Evolutionary conservation across 2,888 invertebrate genomes (phyloP), one percentile per base, ranked within the genome.

Genomic region (Plemyria rubiginata): DNA sequence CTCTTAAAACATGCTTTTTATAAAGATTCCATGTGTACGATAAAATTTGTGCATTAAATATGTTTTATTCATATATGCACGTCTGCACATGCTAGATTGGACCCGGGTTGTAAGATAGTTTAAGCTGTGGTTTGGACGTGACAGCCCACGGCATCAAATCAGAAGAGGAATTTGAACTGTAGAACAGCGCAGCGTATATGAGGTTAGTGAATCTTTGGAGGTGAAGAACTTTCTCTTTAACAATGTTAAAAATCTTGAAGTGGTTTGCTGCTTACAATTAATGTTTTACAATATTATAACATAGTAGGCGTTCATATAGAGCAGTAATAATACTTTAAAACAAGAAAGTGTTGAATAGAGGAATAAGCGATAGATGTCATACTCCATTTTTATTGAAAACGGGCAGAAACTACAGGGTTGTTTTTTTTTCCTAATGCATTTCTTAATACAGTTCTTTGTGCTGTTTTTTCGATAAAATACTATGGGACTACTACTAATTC

Each of bases 51-150:
- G 32, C 3, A 22, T 1, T 22, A 22, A 22, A 22, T 22, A 8
- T 32, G 1, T 6, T 8, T 8, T 32, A 32, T 4, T 32, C 7
- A 32, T 6, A 5, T 4, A 22, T 51, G 9, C 13, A 8, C 9
- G 15, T 40, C 41, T 53, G 54, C 32, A 16, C 11, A 16, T 16
- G 16, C 15, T 38, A 59, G 59, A 59, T 59, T 53, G 59, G 12
- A 38, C 38, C 22, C 45, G 13, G 28, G 12, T 11, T 52, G 51
- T 52, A 45, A 32, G 58, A 22, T 38, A 52, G 38, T 51, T 51
- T 28, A 53, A 48, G 59, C 53, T 41, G 32, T 36, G 22, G 51
- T 38, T 13, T 29, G 41, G 32, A 54, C 32, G 29, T 46, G 22
- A 12, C 22, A 45, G 22, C 0, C 6, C 5, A 45, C 45, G 45